Percentiles rank a stretch among this genome's conserved stretches.
phyloP scores from a whole-genome alignment of 1,140 invertebrate genomes.

The Aphelinus certus region DNA sequence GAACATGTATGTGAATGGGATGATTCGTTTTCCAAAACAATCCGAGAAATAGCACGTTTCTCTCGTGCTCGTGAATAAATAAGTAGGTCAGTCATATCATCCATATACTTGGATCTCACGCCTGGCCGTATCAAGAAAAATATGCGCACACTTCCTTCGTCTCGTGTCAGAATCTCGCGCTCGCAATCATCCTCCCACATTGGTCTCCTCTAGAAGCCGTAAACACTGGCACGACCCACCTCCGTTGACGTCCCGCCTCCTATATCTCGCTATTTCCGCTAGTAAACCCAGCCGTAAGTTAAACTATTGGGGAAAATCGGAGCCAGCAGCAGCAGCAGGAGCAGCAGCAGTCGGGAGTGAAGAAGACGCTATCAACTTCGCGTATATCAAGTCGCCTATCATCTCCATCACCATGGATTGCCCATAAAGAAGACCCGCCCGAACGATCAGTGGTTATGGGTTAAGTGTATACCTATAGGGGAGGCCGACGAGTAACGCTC shows the following conservation, averaged over 20 bases:
- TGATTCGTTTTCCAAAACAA: no score
- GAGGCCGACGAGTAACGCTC: not conserved
- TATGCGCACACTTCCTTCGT: no score
- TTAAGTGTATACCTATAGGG: constrained; percentile 23
- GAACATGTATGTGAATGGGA: no score
- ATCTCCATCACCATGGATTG: constrained; percentile 68
- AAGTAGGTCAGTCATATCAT: no score
- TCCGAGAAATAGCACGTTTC: no score
- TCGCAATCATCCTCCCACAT: no score
- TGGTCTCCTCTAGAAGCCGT: no score
- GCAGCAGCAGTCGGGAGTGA: constrained; percentile 1
- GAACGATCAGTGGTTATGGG: constrained; percentile 64
- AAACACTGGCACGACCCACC: no score
- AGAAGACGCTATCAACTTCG: constrained; percentile 61
- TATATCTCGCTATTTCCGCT: constrained; percentile 59
- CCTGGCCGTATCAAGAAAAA: no score
- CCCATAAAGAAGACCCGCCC: constrained; percentile 63
- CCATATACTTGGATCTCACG: no score
- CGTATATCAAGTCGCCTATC: constrained; percentile 66
- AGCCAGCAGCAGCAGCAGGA: constrained; percentile 41
- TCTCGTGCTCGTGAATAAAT: no score
- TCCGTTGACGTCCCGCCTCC: constrained; percentile 24
- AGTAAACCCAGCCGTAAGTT: constrained; percentile 67
- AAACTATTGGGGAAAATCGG: constrained; percentile 64
- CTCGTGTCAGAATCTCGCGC: not conserved